Percentiles rank a stretch among this genome's conserved stretches.
Conservation (phyloP, 2,888 invertebrate genomes). For the Crematogaster levior region DNA sequence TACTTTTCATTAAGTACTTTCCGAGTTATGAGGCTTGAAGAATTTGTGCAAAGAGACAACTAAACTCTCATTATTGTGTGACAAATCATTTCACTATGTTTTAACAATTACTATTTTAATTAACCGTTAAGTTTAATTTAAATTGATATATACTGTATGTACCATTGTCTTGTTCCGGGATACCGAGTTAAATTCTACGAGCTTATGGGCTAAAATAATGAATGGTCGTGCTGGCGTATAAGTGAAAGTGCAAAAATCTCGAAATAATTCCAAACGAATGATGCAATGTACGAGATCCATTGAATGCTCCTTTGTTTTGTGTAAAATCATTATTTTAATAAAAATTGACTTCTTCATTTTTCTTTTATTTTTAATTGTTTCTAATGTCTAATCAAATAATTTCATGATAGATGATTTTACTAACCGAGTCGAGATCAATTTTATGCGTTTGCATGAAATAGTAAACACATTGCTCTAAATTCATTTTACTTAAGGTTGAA, state of each 20-base stretch:
- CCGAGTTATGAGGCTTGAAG: too few species aligned
- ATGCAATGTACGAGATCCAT: background rate
- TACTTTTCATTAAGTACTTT: too few species aligned
- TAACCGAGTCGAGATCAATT: conserved; percentile 4
- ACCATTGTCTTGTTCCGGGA: background rate
- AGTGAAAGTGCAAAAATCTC: background rate
- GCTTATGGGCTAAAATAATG: background rate
- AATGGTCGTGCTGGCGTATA: background rate
- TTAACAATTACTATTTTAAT: conserved; percentile 22
- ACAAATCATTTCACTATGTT: conserved; percentile 23
- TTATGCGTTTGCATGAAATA: background rate
- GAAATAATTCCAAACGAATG: background rate
- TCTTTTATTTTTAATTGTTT: background rate
- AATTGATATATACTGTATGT: background rate
- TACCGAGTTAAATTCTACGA: background rate
- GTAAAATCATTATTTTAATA: background rate
- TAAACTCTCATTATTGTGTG: conserved; percentile 17
- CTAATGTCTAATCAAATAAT: background rate
- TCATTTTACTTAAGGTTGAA: conserved; percentile 62
- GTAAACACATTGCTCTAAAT: conserved; percentile 45
- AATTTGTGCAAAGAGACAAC: background rate
- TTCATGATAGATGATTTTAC: background rate
- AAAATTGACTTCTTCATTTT: background rate
- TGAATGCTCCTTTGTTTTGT: too few species aligned
- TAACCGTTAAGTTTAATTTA: conserved; percentile 26